These are phyloP conservation scores for Amblyteles armatorius DNA, from an alignment of 2,888 invertebrate genomes.

Conservation along the genomic window DNA sequence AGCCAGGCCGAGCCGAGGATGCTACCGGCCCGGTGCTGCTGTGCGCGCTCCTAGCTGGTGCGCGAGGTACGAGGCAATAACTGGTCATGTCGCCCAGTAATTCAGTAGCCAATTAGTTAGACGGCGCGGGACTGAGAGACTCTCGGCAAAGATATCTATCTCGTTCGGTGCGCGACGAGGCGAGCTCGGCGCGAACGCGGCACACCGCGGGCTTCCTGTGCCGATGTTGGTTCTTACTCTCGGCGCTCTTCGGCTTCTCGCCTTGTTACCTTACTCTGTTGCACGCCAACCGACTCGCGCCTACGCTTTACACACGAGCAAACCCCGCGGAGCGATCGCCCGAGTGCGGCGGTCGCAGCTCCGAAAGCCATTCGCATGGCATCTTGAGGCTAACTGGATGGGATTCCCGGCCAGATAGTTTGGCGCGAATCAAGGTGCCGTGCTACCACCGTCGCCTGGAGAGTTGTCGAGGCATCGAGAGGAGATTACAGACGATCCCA, in stretches of 20 bases:
- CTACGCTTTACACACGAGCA: slow-evolving; percentile 32
- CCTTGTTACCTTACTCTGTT: slow-evolving; percentile 26
- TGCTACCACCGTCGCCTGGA: neutral
- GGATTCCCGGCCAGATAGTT: slow-evolving; percentile 38
- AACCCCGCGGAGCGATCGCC: slow-evolving; percentile 20
- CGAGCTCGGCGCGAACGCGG: slow-evolving; percentile 57
- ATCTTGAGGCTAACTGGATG: slow-evolving; percentile 36
- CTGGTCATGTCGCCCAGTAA: slow-evolving; percentile 81
- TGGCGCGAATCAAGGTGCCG: slow-evolving; percentile 11
- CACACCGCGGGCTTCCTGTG: slow-evolving; percentile 45
- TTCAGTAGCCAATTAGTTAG: slow-evolving; percentile 83
- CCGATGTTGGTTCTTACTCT: slow-evolving; percentile 21
- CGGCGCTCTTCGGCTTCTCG: slow-evolving; percentile 23
- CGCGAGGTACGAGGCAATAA: slow-evolving; percentile 79
- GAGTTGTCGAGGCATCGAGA: neutral
- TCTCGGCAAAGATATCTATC: slow-evolving; percentile 79
- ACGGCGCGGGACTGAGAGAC: slow-evolving; percentile 76
- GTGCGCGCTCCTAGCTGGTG: slow-evolving; percentile 29
- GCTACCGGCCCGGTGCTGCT: slow-evolving; percentile 28
- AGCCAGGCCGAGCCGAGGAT: slow-evolving; percentile 7
- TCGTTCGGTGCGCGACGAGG: slow-evolving; percentile 64
- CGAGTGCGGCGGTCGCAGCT: slow-evolving; percentile 31
- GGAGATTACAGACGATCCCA: neutral
- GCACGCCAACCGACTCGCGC: slow-evolving; percentile 36
- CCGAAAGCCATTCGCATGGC: slow-evolving; percentile 14